A percentile compares a stretch with the other conserved stretches of the same genome.
Evolutionary conservation across 1,140 invertebrate genomes (phyloP).

Genomic region (Scaptomyza pallida): DNA sequence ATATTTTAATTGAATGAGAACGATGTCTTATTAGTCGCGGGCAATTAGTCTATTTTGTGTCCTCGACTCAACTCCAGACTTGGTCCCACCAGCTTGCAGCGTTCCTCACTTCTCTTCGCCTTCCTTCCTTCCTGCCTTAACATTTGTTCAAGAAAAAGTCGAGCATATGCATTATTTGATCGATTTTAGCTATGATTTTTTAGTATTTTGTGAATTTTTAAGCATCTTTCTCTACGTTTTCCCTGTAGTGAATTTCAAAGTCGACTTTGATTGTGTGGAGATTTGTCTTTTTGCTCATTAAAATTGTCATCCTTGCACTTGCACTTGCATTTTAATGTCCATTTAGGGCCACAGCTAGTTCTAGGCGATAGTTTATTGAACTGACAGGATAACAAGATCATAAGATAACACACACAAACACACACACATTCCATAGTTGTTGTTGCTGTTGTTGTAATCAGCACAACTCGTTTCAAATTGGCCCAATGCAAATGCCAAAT

Average conservation of each 20-base stretch:
- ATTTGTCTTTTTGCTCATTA: background rate
- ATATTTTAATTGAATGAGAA: slow-evolving; percentile 83
- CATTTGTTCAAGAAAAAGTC: slow-evolving; percentile 66
- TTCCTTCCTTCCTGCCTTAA: slow-evolving; percentile 23
- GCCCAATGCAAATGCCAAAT: slow-evolving; percentile 52
- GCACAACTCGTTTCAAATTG: slow-evolving; percentile 3
- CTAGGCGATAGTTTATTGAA: slow-evolving; percentile 41
- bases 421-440: slow-evolving; percentile 7
- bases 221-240: no score
- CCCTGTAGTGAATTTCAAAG: background rate
- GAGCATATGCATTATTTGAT: slow-evolving; percentile 12
- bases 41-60: slow-evolving; percentile 74
- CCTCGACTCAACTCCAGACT: slow-evolving; percentile 17
- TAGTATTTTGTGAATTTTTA: background rate
- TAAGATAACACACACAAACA: slow-evolving; percentile 19
- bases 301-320: slow-evolving; percentile 41
- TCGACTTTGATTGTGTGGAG: background rate
- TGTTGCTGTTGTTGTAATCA: background rate
- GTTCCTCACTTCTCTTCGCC: background rate
- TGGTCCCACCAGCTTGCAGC: slow-evolving; percentile 4
- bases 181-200: background rate
- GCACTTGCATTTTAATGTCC: slow-evolving; percentile 38
- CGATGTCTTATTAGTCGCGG: slow-evolving; percentile 78
- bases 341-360: slow-evolving; percentile 21
- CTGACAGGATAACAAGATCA: slow-evolving; percentile 25